Evolutionary conservation across 2,797 vertebrate genomes (phyloP).

Genomic region (Galago senegalensis): DNA sequence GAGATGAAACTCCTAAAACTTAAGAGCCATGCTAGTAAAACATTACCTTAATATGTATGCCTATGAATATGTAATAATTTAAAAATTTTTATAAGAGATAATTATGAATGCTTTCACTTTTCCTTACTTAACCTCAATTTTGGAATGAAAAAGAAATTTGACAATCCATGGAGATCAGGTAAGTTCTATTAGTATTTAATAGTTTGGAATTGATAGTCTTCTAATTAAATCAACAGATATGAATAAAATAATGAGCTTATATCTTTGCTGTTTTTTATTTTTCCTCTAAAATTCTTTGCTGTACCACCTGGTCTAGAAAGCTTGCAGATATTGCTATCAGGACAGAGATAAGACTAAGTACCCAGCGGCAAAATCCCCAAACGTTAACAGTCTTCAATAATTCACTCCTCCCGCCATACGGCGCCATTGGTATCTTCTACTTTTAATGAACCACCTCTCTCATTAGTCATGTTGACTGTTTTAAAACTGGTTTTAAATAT

Average conservation of each 20-base stretch:
- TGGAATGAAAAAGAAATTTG: background rate
- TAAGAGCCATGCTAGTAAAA: background rate
- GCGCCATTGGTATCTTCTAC: background rate
- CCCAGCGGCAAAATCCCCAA: slow-evolving; percentile 26
- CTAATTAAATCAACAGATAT: slow-evolving; percentile 56
- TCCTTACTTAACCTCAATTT: background rate
- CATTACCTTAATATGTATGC: background rate
- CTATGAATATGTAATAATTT: background rate
- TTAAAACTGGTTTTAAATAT: slow-evolving; percentile 39
- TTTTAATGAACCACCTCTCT: slow-evolving; percentile 71
- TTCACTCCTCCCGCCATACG: slow-evolving; percentile 15
- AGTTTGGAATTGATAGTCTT: slow-evolving; percentile 27
- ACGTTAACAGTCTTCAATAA: slow-evolving; percentile 54
- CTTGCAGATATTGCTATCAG: background rate
- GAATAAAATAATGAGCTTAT: slow-evolving; percentile 17
- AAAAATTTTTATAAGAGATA: slow-evolving; percentile 8
- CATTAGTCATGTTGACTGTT: slow-evolving; percentile 31
- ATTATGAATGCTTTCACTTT: background rate
- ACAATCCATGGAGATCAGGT: slow-evolving; percentile 1
- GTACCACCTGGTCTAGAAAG: background rate
- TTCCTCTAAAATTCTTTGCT: slow-evolving; percentile 60
- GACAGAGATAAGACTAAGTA: slow-evolving; percentile 13
- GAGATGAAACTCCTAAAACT: background rate
- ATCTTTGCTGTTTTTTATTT: background rate
- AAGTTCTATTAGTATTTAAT: slow-evolving; percentile 37